Evolutionary conservation across 2,113 vertebrate species (phyloP).

Genomic region (Takifugu bimaculatus): DNA sequence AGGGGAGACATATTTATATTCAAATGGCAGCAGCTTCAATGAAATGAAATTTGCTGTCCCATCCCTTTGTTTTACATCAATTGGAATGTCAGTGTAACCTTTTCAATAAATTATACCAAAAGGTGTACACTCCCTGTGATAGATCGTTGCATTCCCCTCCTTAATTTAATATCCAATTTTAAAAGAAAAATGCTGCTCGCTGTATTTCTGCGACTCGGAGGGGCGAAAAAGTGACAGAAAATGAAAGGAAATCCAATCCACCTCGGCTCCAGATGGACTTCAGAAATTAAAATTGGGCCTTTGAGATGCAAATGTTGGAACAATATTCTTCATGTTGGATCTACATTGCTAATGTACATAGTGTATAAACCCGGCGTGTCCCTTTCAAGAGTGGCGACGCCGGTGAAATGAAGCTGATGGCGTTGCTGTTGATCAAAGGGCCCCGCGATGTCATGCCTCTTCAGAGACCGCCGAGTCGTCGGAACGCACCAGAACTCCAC

Average conservation of each 20-base stretch:
- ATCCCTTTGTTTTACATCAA: conserved; percentile 69
- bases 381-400: conserved; percentile 68
- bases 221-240: conserved; percentile 23
- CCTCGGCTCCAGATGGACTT: conserved; percentile 43
- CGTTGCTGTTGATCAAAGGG: conserved; percentile 70
- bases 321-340: conserved; percentile 68
- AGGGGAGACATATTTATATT: conserved; percentile 45
- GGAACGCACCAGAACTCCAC: conserved; percentile 53
- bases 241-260: conserved; percentile 29
- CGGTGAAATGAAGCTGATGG: conserved; percentile 69
- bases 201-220: background rate
- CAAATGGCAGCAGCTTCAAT: conserved; percentile 49
- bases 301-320: conserved; percentile 76
- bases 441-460: conserved; percentile 42
- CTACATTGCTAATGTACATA: conserved; percentile 77
- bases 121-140: conserved; percentile 34
- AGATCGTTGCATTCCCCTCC: conserved; percentile 22
- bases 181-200: conserved; percentile 18
- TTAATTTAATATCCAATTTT: conserved; percentile 45
- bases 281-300: conserved; percentile 63
- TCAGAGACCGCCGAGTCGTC: conserved; percentile 39
- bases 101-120: conserved; percentile 61
- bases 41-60: conserved; percentile 57
- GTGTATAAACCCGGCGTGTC: conserved; percentile 54
- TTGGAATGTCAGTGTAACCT: conserved; percentile 56